These are phyloP conservation scores for Lordiphosa clarofinis DNA, from an alignment of 1,140 invertebrate genomes.

Conservation along the genomic window DNA sequence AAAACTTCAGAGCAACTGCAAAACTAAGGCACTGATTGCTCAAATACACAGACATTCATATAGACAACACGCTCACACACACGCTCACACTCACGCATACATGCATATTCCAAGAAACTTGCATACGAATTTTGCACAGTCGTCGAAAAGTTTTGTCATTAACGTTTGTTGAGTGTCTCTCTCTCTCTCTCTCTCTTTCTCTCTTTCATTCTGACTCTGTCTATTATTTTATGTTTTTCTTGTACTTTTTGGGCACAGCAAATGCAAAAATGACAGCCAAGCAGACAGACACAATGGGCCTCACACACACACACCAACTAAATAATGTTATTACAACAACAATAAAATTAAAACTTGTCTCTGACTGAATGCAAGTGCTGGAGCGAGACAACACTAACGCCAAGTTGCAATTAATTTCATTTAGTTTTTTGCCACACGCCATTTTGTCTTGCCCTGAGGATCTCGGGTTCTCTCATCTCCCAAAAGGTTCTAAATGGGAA, in stretches of 20 bases:
- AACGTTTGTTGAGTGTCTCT: slow-evolving; percentile 55
- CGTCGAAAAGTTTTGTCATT: slow-evolving; percentile 75
- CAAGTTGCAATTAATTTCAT: slow-evolving; percentile 76
- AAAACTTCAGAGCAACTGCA: slow-evolving; percentile 52
- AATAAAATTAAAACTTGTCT: slow-evolving; percentile 67
- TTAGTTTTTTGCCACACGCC: slow-evolving; percentile 67
- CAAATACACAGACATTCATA: slow-evolving; percentile 41
- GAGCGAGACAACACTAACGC: slow-evolving; percentile 42
- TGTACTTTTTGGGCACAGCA: slow-evolving; percentile 46
- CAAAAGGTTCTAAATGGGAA: slow-evolving; percentile 62
- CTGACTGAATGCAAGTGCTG: slow-evolving; percentile 12
- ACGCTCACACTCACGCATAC: slow-evolving; percentile 10
- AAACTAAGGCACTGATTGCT: slow-evolving; percentile 63
- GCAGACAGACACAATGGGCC: slow-evolving; percentile 31
- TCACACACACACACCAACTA: slow-evolving; percentile 39
- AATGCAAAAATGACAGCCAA: slow-evolving; percentile 65
- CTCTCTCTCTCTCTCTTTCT: slow-evolving; percentile 5
- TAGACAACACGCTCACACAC: not conserved
- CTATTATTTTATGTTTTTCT: slow-evolving; percentile 61
- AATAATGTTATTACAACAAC: slow-evolving; percentile 72
- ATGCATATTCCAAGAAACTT: slow-evolving; percentile 39
- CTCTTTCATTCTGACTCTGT: slow-evolving; percentile 5
- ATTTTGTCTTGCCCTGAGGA: slow-evolving; percentile 28
- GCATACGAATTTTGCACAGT: slow-evolving; percentile 63
- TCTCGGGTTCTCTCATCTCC: slow-evolving; percentile 2